phyloP scores from a whole-genome alignment of 2,113 vertebrate genomes.

The Perca flavescens region DNA sequence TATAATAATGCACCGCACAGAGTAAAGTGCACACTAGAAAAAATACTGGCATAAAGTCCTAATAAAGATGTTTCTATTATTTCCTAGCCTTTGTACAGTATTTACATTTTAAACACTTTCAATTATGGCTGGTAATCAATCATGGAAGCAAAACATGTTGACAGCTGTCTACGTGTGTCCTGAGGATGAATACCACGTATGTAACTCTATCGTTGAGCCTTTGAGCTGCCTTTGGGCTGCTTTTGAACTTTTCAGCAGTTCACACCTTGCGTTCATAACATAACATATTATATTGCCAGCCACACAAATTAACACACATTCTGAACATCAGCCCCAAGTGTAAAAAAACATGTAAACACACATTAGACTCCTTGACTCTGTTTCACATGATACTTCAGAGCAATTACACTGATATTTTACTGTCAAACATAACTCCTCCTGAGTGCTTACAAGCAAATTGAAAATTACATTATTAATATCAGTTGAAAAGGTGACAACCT shows the following conservation, averaged over 20 bases:
- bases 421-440: too few species aligned
- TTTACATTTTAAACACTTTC: not conserved
- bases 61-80: not conserved
- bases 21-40: too few species aligned
- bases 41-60: not conserved
- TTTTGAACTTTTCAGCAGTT: not conserved
- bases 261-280: not conserved
- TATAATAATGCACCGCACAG: too few species aligned
- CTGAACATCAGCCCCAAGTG: not conserved
- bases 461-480: not conserved
- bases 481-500: not conserved
- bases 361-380: too few species aligned
- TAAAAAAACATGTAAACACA: constrained; percentile 7
- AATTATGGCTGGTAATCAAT: not conserved
- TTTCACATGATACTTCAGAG: too few species aligned
- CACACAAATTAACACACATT: constrained; percentile 8
- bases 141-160: not conserved
- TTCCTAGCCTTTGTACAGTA: not conserved
- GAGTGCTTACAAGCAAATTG: too few species aligned
- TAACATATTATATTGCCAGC: constrained; percentile 20
- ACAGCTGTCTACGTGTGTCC: not conserved
- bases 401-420: too few species aligned
- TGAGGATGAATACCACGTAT: not conserved
- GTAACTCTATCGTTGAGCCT: not conserved
- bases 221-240: not conserved